These are phyloP conservation scores for Odontamblyopus lacepedii DNA, from an alignment of 2,797 vertebrate genomes.

Conservation along the genomic window DNA sequence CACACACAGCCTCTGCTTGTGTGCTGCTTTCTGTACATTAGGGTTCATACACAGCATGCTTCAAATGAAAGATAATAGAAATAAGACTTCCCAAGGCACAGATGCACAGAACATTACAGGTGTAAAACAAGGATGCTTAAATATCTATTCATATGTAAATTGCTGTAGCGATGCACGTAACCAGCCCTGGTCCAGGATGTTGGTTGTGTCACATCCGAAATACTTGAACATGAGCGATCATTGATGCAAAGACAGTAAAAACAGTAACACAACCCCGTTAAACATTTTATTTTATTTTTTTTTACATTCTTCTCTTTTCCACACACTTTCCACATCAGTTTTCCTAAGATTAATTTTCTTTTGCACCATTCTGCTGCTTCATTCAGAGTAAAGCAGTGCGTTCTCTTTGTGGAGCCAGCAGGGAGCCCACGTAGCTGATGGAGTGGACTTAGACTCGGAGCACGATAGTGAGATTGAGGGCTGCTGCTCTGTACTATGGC, in stretches of 20 bases:
- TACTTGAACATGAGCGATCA: background rate
- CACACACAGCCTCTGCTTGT: constrained; percentile 32
- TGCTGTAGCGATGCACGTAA: background rate
- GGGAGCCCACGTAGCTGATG: constrained; percentile 42
- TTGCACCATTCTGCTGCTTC: constrained; percentile 8
- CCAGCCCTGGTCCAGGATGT: background rate
- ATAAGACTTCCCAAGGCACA: background rate
- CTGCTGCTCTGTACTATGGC: constrained; percentile 41
- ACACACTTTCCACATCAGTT: constrained; percentile 12
- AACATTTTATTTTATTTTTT: background rate
- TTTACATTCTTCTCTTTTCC: background rate
- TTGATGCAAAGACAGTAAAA: background rate
- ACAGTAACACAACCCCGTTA: background rate
- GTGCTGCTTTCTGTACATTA: constrained; percentile 34
- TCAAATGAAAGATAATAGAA: background rate
- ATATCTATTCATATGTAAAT: background rate
- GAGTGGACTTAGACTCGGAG: constrained; percentile 49
- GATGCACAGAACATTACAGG: background rate
- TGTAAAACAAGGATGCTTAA: constrained; percentile 5
- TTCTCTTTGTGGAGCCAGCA: constrained; percentile 42
- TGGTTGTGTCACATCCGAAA: background rate
- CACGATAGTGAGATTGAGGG: constrained; percentile 34
- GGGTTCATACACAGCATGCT: background rate
- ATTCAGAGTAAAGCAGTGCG: constrained; percentile 15
- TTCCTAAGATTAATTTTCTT: constrained; percentile 26